Evolutionary conservation across 2,888 invertebrate species (phyloP), one percentile per base, ranked within the genome.

Genomic region (Ditula angustiorana): DNA sequence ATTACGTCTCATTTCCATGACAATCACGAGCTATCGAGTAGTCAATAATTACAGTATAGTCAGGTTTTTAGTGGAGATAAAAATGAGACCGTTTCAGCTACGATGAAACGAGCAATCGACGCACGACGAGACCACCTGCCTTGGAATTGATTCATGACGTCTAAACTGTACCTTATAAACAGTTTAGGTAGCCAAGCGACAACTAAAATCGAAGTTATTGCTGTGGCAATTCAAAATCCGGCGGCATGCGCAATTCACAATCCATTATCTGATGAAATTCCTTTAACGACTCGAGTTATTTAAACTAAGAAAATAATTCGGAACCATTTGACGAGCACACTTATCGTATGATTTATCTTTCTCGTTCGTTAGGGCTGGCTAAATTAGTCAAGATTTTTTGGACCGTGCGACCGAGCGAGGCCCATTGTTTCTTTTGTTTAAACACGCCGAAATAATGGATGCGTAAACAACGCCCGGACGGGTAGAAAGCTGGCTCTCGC

Each of bases 281-380:
- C 11, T 26, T 26, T 53, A 23, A 53, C 13, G 41, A 56, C 16
- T 56, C 21, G 13, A 41, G 26, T 23, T 56, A 26, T 41, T 56
- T 13, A 16, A 41, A 56, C 35, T 56, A 26, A 56, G 24, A 26
- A 41, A 33, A 53, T 61, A 33, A 33, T 61, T 30, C 24, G 28
- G 21, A 56, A 50, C 23, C 7, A 41, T 57, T 50, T 30, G 56
- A 57, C 49, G 49, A 62, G 41, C 41, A 23, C 37, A 30, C 30
- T 56, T 50, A 63, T 63, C 49, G 41, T 57, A 57, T 57, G 57
- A 57, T 63, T 63, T 57, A 63, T 63, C 57, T 62, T 56, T 56
- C 62, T 50, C 49, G 62, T 62, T 62, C 57, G 62, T 63, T 63
- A 63, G 57, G 63, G 57, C 44, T 44, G 23, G 11, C 63, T 41